Evolutionary conservation across 2,113 vertebrate genomes (phyloP).

Genomic region (Mormyrus lacerda): DNA sequence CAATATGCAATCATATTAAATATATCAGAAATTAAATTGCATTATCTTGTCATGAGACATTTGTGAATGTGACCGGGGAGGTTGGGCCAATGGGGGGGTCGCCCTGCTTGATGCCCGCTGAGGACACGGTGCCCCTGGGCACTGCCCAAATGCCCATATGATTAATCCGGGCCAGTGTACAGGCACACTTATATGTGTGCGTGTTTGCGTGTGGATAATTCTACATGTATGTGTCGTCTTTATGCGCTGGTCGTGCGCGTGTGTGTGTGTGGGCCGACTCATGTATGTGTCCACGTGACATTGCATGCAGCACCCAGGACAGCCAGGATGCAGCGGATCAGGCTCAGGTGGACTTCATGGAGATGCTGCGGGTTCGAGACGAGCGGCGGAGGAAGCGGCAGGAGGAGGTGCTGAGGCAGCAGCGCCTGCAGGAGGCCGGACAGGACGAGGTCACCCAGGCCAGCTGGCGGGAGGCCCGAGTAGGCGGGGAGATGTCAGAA

Average conservation of each 20-base stretch:
- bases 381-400: slow-evolving; percentile 54
- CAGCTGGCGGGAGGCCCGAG: too few species aligned
- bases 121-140: background rate
- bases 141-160: background rate
- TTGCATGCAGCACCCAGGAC: slow-evolving; percentile 9
- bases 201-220: background rate
- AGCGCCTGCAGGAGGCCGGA: slow-evolving; percentile 42
- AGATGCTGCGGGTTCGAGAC: slow-evolving; percentile 56
- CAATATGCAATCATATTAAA: background rate
- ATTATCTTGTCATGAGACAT: background rate
- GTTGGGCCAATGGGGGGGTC: background rate
- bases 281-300: background rate
- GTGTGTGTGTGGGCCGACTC: background rate
- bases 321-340: slow-evolving; percentile 27
- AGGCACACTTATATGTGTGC: background rate
- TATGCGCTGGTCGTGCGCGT: background rate
- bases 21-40: background rate
- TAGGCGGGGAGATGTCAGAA: background rate
- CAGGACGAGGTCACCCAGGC: background rate
- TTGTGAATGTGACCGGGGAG: background rate
- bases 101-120: background rate
- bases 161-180: background rate
- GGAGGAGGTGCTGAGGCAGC: slow-evolving; percentile 48
- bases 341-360: slow-evolving; percentile 51
- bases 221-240: background rate